Base-by-base conservation (phyloP, 2,888 invertebrate species). In the Aspidapion aeneum region DNA sequence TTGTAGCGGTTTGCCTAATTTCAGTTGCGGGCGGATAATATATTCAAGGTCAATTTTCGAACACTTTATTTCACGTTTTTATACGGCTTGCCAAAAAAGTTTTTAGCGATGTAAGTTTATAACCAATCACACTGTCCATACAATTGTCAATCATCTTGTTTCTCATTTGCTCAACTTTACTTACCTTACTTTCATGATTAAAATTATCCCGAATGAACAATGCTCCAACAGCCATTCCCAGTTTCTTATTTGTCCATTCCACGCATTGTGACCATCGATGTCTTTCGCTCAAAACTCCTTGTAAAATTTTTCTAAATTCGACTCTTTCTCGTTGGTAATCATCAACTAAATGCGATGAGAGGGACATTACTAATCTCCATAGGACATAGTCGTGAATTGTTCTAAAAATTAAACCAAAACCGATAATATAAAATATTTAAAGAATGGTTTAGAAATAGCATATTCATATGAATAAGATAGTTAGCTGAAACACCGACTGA, bases 211-310 rank as follows among this genome's bases (percentile, higher is more conserved):
- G 81, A 64, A 94, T 91, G 76, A 94, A 94, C 3, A 94, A 83
- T 0, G 93, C 89, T 0, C 94, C 94, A 0, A 93, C 91, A 0
- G 93, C 93, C 87, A 93, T 91, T 48, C 93, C 94, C 72, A 94
- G 82, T 75, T 90, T 90, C 77, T 93, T 93, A 75, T 93, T 93
- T 7, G 92, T 92, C 87, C 91, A 91, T 71, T 90, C 91, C 16
- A 93, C 93, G 69, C 80, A 81, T 65, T 81, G 81, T 19, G 87
- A 85, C 92, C 93, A 93, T 60, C 91, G 84, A 72, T 87, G 87
- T 49, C 90, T 77, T 75, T 91, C 90, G 72, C 88, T 88, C 70
- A 89, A 82, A 60, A 91, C 89, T 2, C 92, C 92, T 67, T 88
- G 79, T 1, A 92, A 79, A 22, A 91, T 90, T 76, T 89, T 90